Conservation (phyloP, 2,888 invertebrate genomes). For the Epicampocera succincta region DNA sequence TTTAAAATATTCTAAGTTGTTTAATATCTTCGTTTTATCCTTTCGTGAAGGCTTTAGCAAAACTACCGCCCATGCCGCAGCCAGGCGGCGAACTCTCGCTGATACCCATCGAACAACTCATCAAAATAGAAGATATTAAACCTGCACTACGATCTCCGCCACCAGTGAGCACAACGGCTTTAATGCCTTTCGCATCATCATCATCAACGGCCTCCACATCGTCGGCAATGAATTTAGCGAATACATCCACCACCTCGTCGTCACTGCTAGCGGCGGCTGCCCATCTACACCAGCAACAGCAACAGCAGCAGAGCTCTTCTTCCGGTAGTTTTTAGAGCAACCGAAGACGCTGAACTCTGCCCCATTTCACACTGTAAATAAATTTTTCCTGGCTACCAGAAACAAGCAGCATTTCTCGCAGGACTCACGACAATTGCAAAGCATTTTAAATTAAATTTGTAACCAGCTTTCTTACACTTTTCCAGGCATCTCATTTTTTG, state of each 20-base stretch:
- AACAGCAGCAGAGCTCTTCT: slow-evolving; percentile 44
- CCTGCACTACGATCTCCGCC: slow-evolving; percentile 75
- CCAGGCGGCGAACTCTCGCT: slow-evolving; percentile 91
- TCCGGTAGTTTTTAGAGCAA: slow-evolving; percentile 58
- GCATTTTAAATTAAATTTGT: slow-evolving; percentile 4
- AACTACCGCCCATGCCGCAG: slow-evolving; percentile 82
- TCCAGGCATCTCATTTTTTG: background rate
- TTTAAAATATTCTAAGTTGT: background rate
- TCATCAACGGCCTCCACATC: slow-evolving; percentile 61
- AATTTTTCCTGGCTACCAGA: background rate
- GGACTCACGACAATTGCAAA: too few relatives aligned
- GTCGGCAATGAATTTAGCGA: slow-evolving; percentile 31
- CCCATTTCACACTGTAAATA: slow-evolving; percentile 39
- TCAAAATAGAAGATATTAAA: slow-evolving; percentile 86
- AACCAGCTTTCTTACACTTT: background rate
- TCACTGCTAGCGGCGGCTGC: slow-evolving; percentile 49
- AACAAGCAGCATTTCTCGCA: slow-evolving; percentile 19
- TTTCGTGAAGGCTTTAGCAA: slow-evolving; percentile 81
- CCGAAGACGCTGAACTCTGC: background rate
- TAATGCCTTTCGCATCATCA: slow-evolving; percentile 42
- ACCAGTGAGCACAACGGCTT: slow-evolving; percentile 64
- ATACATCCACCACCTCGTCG: slow-evolving; percentile 57
- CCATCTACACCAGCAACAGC: slow-evolving; percentile 46
- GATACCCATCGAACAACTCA: slow-evolving; percentile 92
- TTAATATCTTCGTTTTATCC: background rate